Evolutionary conservation across 1,140 invertebrate genomes (phyloP), one percentile per base, ranked within the genome.

Genomic region (Branchinecta lynchi): DNA sequence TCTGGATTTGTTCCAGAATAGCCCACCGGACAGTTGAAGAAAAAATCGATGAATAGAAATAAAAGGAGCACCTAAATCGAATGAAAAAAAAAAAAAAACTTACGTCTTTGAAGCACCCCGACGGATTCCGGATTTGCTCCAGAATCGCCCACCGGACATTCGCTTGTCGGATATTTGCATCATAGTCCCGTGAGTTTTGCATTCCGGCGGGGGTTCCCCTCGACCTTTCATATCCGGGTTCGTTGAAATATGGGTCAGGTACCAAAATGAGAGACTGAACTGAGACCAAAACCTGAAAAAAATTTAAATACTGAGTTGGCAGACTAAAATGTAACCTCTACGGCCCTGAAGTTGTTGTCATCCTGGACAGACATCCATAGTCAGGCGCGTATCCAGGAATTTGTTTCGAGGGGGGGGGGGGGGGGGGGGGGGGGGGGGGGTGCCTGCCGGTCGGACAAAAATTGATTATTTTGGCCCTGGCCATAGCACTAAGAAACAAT

Each of bases 191-290:
- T 74, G 88, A 90, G 78, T 89, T 92, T 77, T 89, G 87, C 74
- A 86, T 90, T 72, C 92, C 94, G 43, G 87, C 86, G 21, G 90
- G 86, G 66, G 92, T 93, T 67, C 92, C 92, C 51, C 92, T 82
- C 70, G 89, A 90, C 72, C 93, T 84, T 81, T 98, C 94, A 80
- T 95, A 97, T 32, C 94, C 94, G 32, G 95, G 95, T 79, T 98
- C 95, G 81, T 98, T 98, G 80, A 97, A 98, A 79, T 97, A 98
- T 8, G 95, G 95, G 79, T 98, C 93, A 46, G 89, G 87, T 15
- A 96, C 93, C 72, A 98, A 81, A 76, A 98, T 98, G 71, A 98
- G 80, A 21, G 90, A 95, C 80, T 98, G 94, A 75, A 98, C 97
- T 45, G 93, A 96, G 12, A 97, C 92, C 74, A 98, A 82, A 51